Evolutionary conservation across 2,888 invertebrate genomes (phyloP).

Genomic region (Leptodirus hochenwartii): DNA sequence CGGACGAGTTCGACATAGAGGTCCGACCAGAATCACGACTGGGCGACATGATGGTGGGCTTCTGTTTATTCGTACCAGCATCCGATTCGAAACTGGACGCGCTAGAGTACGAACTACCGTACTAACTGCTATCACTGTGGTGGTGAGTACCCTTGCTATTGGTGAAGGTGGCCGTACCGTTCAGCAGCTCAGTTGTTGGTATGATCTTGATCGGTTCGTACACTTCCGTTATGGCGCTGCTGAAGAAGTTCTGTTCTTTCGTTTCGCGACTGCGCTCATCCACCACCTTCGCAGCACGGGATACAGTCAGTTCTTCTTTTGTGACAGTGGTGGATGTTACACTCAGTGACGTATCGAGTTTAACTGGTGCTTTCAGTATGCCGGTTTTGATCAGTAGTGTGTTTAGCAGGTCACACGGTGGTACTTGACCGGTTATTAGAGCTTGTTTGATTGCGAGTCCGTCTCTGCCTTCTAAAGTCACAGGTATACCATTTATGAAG

Average conservation of each 20-base stretch:
- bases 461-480: constrained; percentile 46
- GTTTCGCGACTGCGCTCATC: constrained; percentile 51
- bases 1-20: constrained; percentile 21
- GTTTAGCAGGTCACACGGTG: constrained; percentile 51
- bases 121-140: constrained; percentile 22
- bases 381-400: constrained; percentile 47
- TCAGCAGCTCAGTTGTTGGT: constrained; percentile 22
- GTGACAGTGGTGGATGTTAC: constrained; percentile 53
- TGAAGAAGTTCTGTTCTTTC: constrained; percentile 51
- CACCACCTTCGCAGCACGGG: constrained; percentile 44
- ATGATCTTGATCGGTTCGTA: constrained; percentile 38
- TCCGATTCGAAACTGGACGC: constrained; percentile 26
- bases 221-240: constrained; percentile 44
- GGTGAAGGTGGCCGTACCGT: constrained; percentile 17
- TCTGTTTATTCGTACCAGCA: constrained; percentile 15
- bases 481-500: constrained; percentile 50
- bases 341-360: constrained; percentile 49
- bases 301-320: constrained; percentile 50
- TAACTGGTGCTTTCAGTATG: constrained; percentile 44
- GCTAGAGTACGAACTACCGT: constrained; percentile 25
- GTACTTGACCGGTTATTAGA: constrained; percentile 47
- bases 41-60: too few species aligned
- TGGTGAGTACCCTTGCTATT: constrained; percentile 21
- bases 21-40: constrained; percentile 27
- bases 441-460: constrained; percentile 49